phyloP scores from a whole-genome alignment of 2,888 invertebrate genomes.

The Tromatobia lineatoria region DNA sequence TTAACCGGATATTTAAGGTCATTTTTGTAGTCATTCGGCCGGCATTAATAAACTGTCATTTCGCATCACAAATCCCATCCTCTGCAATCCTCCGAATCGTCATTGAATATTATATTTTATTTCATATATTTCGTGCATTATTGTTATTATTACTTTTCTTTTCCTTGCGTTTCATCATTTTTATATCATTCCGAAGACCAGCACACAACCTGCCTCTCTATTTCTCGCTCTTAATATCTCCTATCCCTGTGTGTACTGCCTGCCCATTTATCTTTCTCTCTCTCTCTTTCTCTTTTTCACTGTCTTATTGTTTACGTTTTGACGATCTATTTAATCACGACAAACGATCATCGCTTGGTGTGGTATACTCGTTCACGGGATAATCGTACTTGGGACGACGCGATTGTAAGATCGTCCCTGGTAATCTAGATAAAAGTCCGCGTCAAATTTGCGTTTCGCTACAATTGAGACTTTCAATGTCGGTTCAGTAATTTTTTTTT shows the following conservation, averaged over 20 bases:
- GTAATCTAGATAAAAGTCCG: not conserved
- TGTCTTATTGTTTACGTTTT: conserved; percentile 49
- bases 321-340: conserved; percentile 62
- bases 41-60: too few relatives aligned
- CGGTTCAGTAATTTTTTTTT: not conserved
- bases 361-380: conserved; percentile 79
- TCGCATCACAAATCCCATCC: conserved; percentile 19
- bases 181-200: conserved; percentile 39
- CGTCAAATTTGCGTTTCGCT: not conserved
- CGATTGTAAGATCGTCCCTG: conserved; percentile 21
- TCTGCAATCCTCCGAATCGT: conserved; percentile 21
- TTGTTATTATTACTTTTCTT: conserved; percentile 14
- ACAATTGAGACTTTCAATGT: too few relatives aligned
- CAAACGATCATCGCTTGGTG: conserved; percentile 79
- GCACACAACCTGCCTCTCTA: conserved; percentile 23
- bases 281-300: conserved; percentile 13
- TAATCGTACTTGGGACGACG: conserved; percentile 45
- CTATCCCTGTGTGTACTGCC: conserved; percentile 78
- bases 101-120: conserved; percentile 36
- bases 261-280: conserved; percentile 68
- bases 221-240: conserved; percentile 65
- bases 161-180: conserved; percentile 1
- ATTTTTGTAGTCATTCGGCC: too few relatives aligned
- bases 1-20: too few relatives aligned
- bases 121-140: conserved; percentile 20